Percentiles rank a stretch among this genome's conserved stretches.
Evolutionary conservation across 2,797 vertebrate genomes (phyloP).

Genomic region (Micromesistius poutassou): DNA sequence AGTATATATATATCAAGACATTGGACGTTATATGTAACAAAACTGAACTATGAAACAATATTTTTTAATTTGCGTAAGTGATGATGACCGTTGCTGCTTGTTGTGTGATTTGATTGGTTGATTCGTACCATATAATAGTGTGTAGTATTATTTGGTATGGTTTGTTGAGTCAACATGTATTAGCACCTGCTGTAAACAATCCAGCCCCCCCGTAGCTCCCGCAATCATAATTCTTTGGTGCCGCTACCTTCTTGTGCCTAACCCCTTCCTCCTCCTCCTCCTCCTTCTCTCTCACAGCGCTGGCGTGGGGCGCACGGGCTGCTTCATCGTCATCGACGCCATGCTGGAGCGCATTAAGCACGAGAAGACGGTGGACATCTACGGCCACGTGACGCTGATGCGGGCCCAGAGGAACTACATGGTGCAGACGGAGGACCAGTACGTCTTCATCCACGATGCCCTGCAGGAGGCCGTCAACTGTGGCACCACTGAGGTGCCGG

Average conservation of each 20-base stretch:
- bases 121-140: too few relatives aligned
- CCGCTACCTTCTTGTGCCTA: neutral
- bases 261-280: neutral
- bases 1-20: too few relatives aligned
- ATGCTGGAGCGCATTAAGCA: conserved; percentile 99
- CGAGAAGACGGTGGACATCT: conserved; percentile 99
- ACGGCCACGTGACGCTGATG: conserved; percentile 98
- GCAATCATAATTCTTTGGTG: too few relatives aligned
- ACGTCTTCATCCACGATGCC: conserved; percentile 98
- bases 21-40: too few relatives aligned
- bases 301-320: conserved; percentile 95
- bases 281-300: conserved; percentile 71
- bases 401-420: conserved; percentile 99
- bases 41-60: too few relatives aligned
- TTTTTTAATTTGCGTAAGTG: too few relatives aligned
- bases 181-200: too few relatives aligned
- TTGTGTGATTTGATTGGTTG: too few relatives aligned
- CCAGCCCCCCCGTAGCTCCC: too few relatives aligned
- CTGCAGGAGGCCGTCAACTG: conserved; percentile 97
- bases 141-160: too few relatives aligned
- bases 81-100: too few relatives aligned
- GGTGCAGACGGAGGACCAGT: conserved; percentile 99
- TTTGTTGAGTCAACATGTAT: too few relatives aligned
- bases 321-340: conserved; percentile 99
- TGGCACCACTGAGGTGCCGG: conserved; percentile 99